Evolutionary conservation across 2,113 vertebrate genomes (phyloP).

Genomic region (Corynorhinus townsendii): DNA sequence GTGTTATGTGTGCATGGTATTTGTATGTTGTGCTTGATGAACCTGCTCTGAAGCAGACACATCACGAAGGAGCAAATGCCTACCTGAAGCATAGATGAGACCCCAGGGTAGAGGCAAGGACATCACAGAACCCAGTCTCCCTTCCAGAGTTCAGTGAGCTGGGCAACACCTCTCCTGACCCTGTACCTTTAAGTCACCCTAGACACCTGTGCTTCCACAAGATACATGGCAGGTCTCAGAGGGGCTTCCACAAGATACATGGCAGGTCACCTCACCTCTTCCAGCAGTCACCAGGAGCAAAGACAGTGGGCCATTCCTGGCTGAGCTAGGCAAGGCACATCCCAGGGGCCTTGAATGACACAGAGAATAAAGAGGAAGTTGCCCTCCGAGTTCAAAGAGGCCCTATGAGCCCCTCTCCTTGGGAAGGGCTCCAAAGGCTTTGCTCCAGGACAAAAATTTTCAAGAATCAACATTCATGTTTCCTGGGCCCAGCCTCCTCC

Average conservation of each 20-base stretch:
- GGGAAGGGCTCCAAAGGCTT: neutral
- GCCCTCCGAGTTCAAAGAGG: neutral
- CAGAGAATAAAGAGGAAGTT: neutral
- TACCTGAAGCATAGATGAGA: neutral
- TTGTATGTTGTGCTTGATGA: neutral
- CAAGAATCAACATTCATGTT: neutral
- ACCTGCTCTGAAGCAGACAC: neutral
- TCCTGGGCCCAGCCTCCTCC: neutral
- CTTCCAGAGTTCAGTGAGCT: neutral
- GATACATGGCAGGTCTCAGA: neutral
- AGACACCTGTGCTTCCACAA: neutral
- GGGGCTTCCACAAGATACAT: neutral
- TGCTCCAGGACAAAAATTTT: neutral
- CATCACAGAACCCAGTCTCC: neutral
- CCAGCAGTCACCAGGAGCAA: neutral
- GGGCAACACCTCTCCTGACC: neutral
- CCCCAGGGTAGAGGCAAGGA: neutral
- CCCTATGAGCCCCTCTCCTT: neutral
- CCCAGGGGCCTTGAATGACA: neutral
- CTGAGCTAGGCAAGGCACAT: neutral
- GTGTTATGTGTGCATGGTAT: neutral
- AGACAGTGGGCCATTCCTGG: neutral
- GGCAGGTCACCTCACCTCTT: neutral
- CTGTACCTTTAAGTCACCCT: neutral
- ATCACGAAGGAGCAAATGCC: neutral